Conservation (phyloP, 2,888 invertebrate species). For the Helicoverpa assulta region DNA sequence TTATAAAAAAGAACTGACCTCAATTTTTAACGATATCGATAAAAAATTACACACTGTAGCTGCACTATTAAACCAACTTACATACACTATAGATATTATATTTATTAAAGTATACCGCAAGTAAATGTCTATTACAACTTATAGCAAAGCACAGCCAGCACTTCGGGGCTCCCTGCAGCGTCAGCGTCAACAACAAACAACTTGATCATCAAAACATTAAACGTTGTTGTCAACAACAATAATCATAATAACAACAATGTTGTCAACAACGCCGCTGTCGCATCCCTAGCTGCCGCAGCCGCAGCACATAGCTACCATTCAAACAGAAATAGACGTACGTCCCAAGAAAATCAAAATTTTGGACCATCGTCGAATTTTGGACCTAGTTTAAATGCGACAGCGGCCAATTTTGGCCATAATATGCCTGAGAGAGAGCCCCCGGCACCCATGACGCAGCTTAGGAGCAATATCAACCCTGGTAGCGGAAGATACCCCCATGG, state of each 20-base stretch:
- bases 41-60: slow-evolving; percentile 15
- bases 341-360: slow-evolving; percentile 86
- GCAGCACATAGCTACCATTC: slow-evolving; percentile 88
- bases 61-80: slow-evolving; percentile 24
- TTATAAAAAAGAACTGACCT: background rate
- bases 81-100: slow-evolving; percentile 18
- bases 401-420: slow-evolving; percentile 82
- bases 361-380: slow-evolving; percentile 82
- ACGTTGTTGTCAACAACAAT: slow-evolving; percentile 89
- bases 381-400: slow-evolving; percentile 85
- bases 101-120: slow-evolving; percentile 22
- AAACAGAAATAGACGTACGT: slow-evolving; percentile 85
- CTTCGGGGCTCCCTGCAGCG: slow-evolving; percentile 75
- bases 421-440: slow-evolving; percentile 83
- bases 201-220: slow-evolving; percentile 88
- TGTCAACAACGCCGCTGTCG: slow-evolving; percentile 88
- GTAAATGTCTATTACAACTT: slow-evolving; percentile 48
- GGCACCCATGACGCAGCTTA: slow-evolving; percentile 87
- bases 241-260: slow-evolving; percentile 89
- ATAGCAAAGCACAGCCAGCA: slow-evolving; percentile 84
- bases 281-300: slow-evolving; percentile 87
- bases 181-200: slow-evolving; percentile 89
- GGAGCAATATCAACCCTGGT: slow-evolving; percentile 84
- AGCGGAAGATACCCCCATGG: slow-evolving; percentile 87
- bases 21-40: slow-evolving; percentile 13